phyloP scores from a whole-genome alignment of 2,797 vertebrate genomes.

The Manis crassicaudata region DNA sequence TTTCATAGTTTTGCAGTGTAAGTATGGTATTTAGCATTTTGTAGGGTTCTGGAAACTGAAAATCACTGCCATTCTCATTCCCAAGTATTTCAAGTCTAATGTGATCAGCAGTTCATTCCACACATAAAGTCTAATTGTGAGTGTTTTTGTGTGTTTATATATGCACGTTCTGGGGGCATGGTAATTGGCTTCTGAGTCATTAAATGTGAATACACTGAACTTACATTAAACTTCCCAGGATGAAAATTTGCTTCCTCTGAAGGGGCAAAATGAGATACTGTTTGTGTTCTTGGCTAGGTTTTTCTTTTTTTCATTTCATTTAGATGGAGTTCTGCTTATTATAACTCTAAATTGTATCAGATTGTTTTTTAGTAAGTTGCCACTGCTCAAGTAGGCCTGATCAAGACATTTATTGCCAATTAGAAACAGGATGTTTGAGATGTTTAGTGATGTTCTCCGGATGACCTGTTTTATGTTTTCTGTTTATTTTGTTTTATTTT shows the following conservation, averaged over 20 bases:
- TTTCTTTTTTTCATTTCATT: slow-evolving; percentile 49
- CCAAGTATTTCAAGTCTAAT: background rate
- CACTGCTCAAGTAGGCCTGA: slow-evolving; percentile 64
- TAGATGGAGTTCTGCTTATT: slow-evolving; percentile 64
- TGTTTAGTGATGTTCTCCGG: slow-evolving; percentile 78
- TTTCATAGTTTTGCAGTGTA: slow-evolving; percentile 21
- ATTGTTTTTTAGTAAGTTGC: slow-evolving; percentile 66
- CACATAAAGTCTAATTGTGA: background rate
- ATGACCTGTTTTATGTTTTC: slow-evolving; percentile 75
- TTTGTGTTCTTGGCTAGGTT: slow-evolving; percentile 49
- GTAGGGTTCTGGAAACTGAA: background rate
- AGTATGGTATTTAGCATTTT: slow-evolving; percentile 22
- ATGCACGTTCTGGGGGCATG: background rate
- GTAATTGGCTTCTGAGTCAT: slow-evolving; percentile 32
- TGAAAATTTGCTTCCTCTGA: slow-evolving; percentile 35
- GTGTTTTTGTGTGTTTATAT: background rate
- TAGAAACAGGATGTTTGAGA: slow-evolving; percentile 82
- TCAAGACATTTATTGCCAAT: slow-evolving; percentile 82
- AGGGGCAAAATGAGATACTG: slow-evolving; percentile 39
- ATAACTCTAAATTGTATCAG: slow-evolving; percentile 59
- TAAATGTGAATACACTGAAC: background rate
- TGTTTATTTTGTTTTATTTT: slow-evolving; percentile 72
- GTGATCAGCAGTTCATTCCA: background rate
- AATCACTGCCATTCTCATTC: background rate
- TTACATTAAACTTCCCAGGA: slow-evolving; percentile 45